Evolutionary conservation across 1,140 invertebrate species (phyloP), one percentile per base, ranked within the genome.

Genomic region (Conus ventricosus): DNA sequence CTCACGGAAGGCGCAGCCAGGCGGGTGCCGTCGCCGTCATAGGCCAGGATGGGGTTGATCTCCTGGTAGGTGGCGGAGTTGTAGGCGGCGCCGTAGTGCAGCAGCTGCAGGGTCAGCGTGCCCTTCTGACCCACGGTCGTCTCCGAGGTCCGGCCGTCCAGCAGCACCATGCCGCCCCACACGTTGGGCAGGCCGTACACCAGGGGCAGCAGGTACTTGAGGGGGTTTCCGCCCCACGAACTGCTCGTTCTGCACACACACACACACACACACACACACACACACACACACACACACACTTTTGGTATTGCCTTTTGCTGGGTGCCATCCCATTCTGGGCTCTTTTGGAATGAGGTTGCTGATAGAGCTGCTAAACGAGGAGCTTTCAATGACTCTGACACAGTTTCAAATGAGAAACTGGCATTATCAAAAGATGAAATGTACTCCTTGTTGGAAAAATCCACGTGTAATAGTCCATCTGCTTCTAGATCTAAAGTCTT

Each of bases 1-100:
- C 67, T 75, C 13, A 78, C 76, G 25, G 76, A 78, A 5, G 17
- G 25, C 2, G 25, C 7, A 0, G 71, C 13, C 7, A 78, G 25
- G 11, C 76, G n/a, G 39, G 76, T 25, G 76, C 76, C 76, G 39
- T 78, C 39, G 8, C 7, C 76, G 20, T 78, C 76, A 8, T 78
- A 78, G 76, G 7, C 11, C 11, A 78, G 76, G 25, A 78, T 5
- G 39, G 7, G 7, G 25, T 7, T 78, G 76, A 78, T 17, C 5
- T 7, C 76, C 25, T 13, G 25, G 76, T 78, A 78, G 76, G 76
- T 39, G 76, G 76, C 25, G 25, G 76, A 39, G 76, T 78, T 78
- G 76, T 78, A 78, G 76, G 76, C 25, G 6, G 71, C 71, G 0
- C 76, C 76, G 76, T 78, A 78, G 76, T 78, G 76, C 25, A 78